phyloP scores from a whole-genome alignment of 92 coral and sea anemone genomes.

The Nematostella vectensis region DNA sequence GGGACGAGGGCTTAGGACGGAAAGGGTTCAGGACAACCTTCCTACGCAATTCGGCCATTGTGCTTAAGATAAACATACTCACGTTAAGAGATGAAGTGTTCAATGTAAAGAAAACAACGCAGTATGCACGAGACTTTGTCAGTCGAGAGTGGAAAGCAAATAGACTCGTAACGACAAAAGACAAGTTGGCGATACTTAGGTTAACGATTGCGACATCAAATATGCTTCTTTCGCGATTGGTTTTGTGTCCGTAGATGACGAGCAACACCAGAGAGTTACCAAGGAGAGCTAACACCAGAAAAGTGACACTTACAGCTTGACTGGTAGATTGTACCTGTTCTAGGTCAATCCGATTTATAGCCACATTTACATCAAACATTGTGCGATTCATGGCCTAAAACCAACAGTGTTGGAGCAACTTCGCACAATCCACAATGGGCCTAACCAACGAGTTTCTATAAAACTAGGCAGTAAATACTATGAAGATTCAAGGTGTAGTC shows the following conservation, averaged over 20 bases:
- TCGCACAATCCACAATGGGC: too few relatives aligned
- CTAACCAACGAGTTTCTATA: too few relatives aligned
- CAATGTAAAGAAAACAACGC: not conserved
- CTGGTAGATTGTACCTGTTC: too few relatives aligned
- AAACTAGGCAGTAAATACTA: too few relatives aligned
- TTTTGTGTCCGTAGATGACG: not conserved
- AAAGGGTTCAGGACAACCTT: constrained; percentile 3
- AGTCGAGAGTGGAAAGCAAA: not conserved
- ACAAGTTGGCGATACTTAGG: constrained; percentile 1
- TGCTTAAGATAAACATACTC: constrained; percentile 4
- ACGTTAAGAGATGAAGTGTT: not conserved
- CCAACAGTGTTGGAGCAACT: too few relatives aligned
- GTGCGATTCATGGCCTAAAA: too few relatives aligned
- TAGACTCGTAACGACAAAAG: not conserved
- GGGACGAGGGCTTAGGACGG: not conserved
- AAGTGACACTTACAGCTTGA: not conserved
- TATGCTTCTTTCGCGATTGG: not conserved
- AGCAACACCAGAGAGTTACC: constrained; percentile 4
- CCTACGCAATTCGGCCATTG: constrained; percentile 1
- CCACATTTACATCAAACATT: too few relatives aligned
- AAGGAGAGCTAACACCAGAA: not conserved
- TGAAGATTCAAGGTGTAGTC: too few relatives aligned
- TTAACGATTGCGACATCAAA: not conserved
- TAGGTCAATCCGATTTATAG: too few relatives aligned
- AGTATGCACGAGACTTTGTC: not conserved